These are phyloP conservation scores for Triplophysa dalaica DNA, from an alignment of 2,113 vertebrate species.

Conservation along the genomic window DNA sequence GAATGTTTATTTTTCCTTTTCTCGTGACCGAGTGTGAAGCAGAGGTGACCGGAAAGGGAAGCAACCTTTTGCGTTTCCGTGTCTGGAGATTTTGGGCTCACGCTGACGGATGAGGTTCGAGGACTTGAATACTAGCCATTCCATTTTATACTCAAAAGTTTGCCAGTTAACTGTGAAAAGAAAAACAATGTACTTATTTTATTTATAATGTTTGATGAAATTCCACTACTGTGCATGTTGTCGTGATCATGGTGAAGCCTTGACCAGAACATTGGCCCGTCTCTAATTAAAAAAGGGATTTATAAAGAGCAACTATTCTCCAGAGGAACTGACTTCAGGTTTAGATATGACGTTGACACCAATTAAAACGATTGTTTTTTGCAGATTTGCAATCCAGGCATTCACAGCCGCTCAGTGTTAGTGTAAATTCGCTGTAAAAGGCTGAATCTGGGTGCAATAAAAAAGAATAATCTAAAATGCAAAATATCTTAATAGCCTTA, in stretches of 20 bases:
- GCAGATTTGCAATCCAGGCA: too few relatives aligned
- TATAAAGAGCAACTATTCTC: background rate
- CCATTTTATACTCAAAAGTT: slow-evolving; percentile 47
- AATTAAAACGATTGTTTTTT: too few relatives aligned
- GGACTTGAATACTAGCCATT: slow-evolving; percentile 44
- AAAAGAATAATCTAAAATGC: too few relatives aligned
- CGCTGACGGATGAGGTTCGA: background rate
- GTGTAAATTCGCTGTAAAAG: too few relatives aligned
- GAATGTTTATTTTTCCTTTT: slow-evolving; percentile 2
- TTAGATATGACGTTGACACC: too few relatives aligned
- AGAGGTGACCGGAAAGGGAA: slow-evolving; percentile 10
- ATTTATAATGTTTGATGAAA: slow-evolving; percentile 29
- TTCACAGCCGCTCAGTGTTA: too few relatives aligned
- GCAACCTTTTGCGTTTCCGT: slow-evolving; percentile 1
- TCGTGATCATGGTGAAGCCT: slow-evolving; percentile 15
- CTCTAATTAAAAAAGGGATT: slow-evolving; percentile 7
- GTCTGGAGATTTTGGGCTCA: slow-evolving; percentile 4
- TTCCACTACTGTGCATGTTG: slow-evolving; percentile 46
- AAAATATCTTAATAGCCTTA: too few relatives aligned
- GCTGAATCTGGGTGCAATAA: too few relatives aligned
- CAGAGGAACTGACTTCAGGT: too few relatives aligned
- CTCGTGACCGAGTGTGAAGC: background rate
- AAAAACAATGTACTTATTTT: slow-evolving; percentile 13
- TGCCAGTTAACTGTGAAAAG: slow-evolving; percentile 50
- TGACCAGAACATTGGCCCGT: slow-evolving; percentile 1